A percentile compares a stretch with the other conserved stretches of the same genome.
phyloP scores from a whole-genome alignment of 2,113 vertebrate species.

The Aptenodytes forsteri region DNA sequence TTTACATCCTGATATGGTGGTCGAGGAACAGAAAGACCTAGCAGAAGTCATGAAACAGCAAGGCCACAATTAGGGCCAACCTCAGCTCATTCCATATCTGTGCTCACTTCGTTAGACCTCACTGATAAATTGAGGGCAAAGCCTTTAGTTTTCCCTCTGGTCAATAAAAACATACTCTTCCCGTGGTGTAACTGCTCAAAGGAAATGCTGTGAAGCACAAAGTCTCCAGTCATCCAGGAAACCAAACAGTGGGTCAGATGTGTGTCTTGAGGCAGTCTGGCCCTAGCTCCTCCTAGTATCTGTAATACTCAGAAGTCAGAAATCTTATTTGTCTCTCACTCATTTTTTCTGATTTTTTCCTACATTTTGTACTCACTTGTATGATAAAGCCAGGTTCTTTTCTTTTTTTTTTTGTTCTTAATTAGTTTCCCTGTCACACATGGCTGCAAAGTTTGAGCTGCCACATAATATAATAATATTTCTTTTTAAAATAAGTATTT shows the following conservation, averaged over 20 bases:
- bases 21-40: background rate
- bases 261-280: background rate
- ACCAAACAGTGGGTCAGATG: too few species aligned
- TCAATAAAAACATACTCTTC: background rate
- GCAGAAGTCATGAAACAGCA: background rate
- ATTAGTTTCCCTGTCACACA: background rate
- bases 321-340: background rate
- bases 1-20: background rate
- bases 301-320: background rate
- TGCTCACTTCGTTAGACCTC: background rate
- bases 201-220: background rate
- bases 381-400: background rate
- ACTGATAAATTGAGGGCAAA: background rate
- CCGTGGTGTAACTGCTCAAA: background rate
- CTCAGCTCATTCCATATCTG: background rate
- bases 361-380: rapidly evolving
- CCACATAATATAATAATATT: background rate
- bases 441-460: background rate
- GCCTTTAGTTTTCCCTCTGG: background rate
- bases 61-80: background rate
- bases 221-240: background rate
- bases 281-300: background rate
- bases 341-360: background rate
- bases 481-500: background rate
- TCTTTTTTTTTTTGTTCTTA: background rate